Base-by-base conservation (phyloP, 2,113 vertebrate genomes). In the Epinephelus cyanopodus region DNA sequence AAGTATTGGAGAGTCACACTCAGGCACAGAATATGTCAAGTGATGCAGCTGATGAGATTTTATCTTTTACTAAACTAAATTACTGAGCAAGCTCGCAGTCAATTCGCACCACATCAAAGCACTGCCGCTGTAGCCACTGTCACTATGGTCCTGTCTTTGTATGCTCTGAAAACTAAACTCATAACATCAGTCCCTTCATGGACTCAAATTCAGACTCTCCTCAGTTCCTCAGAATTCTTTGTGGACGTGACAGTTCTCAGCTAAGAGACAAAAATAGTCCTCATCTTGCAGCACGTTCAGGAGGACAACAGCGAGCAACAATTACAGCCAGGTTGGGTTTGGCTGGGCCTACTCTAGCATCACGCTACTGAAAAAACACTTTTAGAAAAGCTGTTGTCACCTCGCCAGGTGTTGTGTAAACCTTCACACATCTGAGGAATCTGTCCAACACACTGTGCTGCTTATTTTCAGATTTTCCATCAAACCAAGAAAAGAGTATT, bases 321-420 rank as follows among this genome's bases (percentile, higher is more conserved):
- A 88, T 90, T 88, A 88, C 73, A 84, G 83, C 29, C 69, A 47
- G 70, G 65, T 71, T 19, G 74, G 90, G 88, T 90, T 92, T 92
- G 90, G 90, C 76, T 48, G 53, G 0, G 12, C 2, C 7, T 67
- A 27, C 82, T 78, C 65, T 19, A 75, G 12, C 78, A 78, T 84
- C 77, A 77, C 68, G 9, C 17, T 13, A 27, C 33, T 27, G 54
- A 57, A 29, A 33, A 74, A 73, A 66, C 37, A 5, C 66, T 48
- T 11, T 63, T 19, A 50, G 13, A 50, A 71, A 62, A 77, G 39
- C 76, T 75, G 60, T 0, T 81, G 66, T 82, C 78, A 39, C 47
- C 9, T 52, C 23, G 27, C 67, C 60, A 27, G 13, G 48, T 23
- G 54, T 63, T 79, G 72, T 67, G 42, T 64, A 57, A 74, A 62